These are phyloP conservation scores for Spea hammondii DNA, from an alignment of 2,797 vertebrate genomes.

Conservation along the genomic window DNA sequence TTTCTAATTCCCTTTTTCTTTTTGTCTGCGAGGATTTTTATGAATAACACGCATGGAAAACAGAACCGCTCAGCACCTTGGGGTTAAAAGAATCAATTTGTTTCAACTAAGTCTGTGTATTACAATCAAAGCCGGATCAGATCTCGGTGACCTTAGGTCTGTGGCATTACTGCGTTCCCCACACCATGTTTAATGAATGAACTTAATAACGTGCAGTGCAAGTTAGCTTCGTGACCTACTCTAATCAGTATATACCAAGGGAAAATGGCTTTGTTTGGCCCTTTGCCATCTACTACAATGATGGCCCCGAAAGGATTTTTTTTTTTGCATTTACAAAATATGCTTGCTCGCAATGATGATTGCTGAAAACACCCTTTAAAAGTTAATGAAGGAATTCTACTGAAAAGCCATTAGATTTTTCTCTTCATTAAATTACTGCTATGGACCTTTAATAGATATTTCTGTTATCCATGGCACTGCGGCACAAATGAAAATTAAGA, in stretches of 20 bases:
- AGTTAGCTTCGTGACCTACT: slow-evolving; percentile 52
- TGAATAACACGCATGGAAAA: slow-evolving; percentile 37
- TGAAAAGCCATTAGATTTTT: slow-evolving; percentile 66
- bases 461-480: slow-evolving; percentile 69
- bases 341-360: slow-evolving; percentile 57
- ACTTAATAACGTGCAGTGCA: slow-evolving; percentile 50
- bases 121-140: slow-evolving; percentile 50
- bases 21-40: slow-evolving; percentile 20
- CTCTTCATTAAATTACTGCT: slow-evolving; percentile 64
- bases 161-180: slow-evolving; percentile 47
- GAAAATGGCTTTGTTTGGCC: slow-evolving; percentile 46
- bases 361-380: slow-evolving; percentile 62
- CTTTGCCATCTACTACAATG: slow-evolving; percentile 15
- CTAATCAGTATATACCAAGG: slow-evolving; percentile 53
- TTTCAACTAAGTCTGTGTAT: slow-evolving; percentile 45
- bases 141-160: slow-evolving; percentile 49
- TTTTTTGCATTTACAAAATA: slow-evolving; percentile 53
- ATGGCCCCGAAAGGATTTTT: slow-evolving; percentile 34
- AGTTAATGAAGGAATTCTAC: slow-evolving; percentile 69
- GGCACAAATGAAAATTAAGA: slow-evolving; percentile 69
- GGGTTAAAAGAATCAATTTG: slow-evolving; percentile 53
- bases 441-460: slow-evolving; percentile 69
- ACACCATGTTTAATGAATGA: slow-evolving; percentile 55
- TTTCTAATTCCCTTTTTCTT: neutral
- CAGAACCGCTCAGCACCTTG: slow-evolving; percentile 36